Conservation (phyloP, 2,888 invertebrate species). For the Cecidostiba fungosa region DNA sequence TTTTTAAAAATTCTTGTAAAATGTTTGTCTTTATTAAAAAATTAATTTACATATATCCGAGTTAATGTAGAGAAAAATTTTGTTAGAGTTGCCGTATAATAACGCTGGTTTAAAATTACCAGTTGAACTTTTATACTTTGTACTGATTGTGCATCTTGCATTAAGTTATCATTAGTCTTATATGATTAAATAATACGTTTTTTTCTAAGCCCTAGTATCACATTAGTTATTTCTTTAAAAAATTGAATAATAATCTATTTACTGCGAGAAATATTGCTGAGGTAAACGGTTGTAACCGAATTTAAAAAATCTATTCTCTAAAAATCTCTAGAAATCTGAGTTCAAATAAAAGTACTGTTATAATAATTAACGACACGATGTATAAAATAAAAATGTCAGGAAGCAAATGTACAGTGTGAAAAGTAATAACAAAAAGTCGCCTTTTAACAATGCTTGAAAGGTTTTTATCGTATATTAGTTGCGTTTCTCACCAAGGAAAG, state of each 20-base stretch:
- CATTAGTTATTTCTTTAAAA: neutral
- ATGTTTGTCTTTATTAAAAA: conserved; percentile 52
- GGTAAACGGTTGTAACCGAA: conserved; percentile 12
- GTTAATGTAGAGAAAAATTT: conserved; percentile 20
- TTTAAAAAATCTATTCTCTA: conserved; percentile 26
- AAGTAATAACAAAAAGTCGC: conserved; percentile 49
- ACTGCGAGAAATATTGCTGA: conserved; percentile 38
- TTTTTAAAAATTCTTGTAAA: conserved; percentile 41
- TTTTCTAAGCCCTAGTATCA: conserved; percentile 48
- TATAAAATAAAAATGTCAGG: neutral
- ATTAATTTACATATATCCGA: conserved; percentile 45
- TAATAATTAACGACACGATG: neutral
- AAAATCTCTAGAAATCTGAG: neutral
- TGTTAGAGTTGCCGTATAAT: conserved; percentile 8
- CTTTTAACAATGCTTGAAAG: conserved; percentile 58
- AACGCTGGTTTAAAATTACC: neutral
- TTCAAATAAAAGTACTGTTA: neutral
- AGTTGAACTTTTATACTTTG: conserved; percentile 25
- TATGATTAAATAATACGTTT: conserved; percentile 13
- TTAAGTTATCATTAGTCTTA: neutral
- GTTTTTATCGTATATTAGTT: conserved; percentile 68
- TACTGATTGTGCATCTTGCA: conserved; percentile 19
- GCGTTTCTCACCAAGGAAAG: conserved; percentile 80
- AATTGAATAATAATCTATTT: conserved; percentile 25
- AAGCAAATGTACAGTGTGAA: conserved; percentile 26